phyloP scores from a whole-genome alignment of 1,140 invertebrate species.

The Papilio polytes region DNA sequence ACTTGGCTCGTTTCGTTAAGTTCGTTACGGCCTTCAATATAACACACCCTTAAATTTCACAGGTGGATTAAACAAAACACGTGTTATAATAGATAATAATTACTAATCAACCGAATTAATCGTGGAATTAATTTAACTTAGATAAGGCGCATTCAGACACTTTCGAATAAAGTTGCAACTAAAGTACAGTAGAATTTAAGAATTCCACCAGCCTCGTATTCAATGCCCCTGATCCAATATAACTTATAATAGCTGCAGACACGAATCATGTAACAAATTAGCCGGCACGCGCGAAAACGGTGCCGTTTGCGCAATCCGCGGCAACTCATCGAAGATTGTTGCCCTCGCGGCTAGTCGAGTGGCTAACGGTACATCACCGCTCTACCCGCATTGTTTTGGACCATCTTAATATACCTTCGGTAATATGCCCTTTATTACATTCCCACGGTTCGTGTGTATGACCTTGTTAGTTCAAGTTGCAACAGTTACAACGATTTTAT shows the following conservation, averaged over 20 bases:
- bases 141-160: background rate
- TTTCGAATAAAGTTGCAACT: background rate
- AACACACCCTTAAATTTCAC: constrained; percentile 24
- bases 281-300: constrained; percentile 70
- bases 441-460: constrained; percentile 15
- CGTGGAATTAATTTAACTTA: background rate
- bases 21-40: constrained; percentile 12
- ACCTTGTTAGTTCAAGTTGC: constrained; percentile 4
- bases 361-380: constrained; percentile 65
- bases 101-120: background rate
- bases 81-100: background rate
- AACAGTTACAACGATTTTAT: background rate
- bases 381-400: constrained; percentile 72
- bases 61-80: background rate
- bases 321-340: constrained; percentile 73
- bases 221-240: background rate
- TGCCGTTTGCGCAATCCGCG: constrained; percentile 66
- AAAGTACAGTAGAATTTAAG: background rate
- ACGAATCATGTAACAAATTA: constrained; percentile 61
- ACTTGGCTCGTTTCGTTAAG: background rate
- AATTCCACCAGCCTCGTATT: background rate
- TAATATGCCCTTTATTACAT: constrained; percentile 29
- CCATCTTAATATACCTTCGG: constrained; percentile 53
- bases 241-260: constrained; percentile 41
- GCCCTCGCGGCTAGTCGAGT: constrained; percentile 63